phyloP scores from a whole-genome alignment of 2,113 vertebrate species.

The Propithecus coquereli region DNA sequence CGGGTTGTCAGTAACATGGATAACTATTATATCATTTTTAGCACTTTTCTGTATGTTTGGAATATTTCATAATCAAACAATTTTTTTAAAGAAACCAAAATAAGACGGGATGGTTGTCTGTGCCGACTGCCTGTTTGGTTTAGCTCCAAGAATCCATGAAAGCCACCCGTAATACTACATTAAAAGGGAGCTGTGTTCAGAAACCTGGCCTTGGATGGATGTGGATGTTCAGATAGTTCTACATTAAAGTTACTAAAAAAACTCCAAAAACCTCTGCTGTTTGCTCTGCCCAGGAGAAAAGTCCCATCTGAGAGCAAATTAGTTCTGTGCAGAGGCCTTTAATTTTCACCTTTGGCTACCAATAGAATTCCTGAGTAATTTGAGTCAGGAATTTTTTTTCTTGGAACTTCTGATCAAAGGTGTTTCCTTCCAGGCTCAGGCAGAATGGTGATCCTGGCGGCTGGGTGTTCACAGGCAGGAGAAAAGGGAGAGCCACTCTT shows the following conservation, averaged over 20 bases:
- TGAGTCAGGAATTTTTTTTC: neutral
- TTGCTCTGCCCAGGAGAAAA: neutral
- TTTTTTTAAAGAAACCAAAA: neutral
- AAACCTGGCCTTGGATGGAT: neutral
- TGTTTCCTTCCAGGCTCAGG: constrained; percentile 17
- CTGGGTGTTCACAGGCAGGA: neutral
- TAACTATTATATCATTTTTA: neutral
- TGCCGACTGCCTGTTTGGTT: neutral
- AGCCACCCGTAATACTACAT: neutral
- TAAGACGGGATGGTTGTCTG: neutral
- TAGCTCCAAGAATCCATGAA: neutral
- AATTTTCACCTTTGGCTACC: constrained; percentile 12
- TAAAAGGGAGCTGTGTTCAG: neutral
- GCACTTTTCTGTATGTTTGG: neutral
- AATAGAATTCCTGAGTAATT: constrained; percentile 53
- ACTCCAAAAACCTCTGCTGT: neutral
- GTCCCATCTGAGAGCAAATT: neutral
- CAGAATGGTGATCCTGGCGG: neutral
- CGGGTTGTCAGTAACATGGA: neutral
- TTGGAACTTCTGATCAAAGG: constrained; percentile 56
- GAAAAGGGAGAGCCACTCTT: neutral
- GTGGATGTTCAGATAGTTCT: neutral
- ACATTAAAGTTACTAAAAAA: neutral
- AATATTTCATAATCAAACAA: neutral
- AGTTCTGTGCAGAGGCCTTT: neutral